Evolutionary conservation across 1,140 invertebrate species (phyloP).

Genomic region (Aradophagus sp.): DNA sequence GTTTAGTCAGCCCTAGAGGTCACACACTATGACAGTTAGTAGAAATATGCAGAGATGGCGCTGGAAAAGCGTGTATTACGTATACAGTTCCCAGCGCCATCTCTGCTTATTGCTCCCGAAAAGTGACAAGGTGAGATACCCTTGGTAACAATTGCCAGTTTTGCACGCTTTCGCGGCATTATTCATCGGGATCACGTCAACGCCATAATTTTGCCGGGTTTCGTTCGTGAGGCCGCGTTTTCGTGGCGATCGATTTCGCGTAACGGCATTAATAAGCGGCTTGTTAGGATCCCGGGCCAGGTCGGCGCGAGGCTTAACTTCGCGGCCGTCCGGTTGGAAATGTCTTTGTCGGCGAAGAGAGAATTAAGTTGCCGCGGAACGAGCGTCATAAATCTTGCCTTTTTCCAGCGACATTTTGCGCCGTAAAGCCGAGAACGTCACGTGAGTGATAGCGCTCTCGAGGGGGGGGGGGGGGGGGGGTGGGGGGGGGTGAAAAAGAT

Average conservation of each 20-base stretch:
- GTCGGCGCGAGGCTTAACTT: slow-evolving; percentile 39
- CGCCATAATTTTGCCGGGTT: slow-evolving; percentile 39
- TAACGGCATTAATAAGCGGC: slow-evolving; percentile 46
- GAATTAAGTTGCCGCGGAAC: slow-evolving; percentile 50
- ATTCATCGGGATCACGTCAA: slow-evolving; percentile 36
- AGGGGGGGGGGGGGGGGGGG: too few relatives aligned
- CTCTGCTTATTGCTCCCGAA: too few relatives aligned
- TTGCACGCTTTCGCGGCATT: slow-evolving; percentile 22
- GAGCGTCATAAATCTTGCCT: slow-evolving; percentile 47
- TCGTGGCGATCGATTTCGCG: slow-evolving; percentile 46
- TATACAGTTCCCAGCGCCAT: too few relatives aligned
- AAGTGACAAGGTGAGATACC: too few relatives aligned
- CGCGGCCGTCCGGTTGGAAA: slow-evolving; percentile 21
- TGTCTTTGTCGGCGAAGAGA: slow-evolving; percentile 48
- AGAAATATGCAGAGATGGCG: too few relatives aligned
- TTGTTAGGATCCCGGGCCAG: slow-evolving; percentile 24
- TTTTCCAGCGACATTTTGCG: slow-evolving; percentile 44
- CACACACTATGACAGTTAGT: too few relatives aligned
- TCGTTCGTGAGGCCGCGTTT: slow-evolving; percentile 31
- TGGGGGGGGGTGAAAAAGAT: too few relatives aligned
- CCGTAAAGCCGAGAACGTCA: slow-evolving; percentile 46
- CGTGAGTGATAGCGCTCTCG: slow-evolving; percentile 42
- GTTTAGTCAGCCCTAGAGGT: too few relatives aligned
- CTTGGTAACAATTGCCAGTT: slow-evolving; percentile 13
- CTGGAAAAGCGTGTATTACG: too few relatives aligned